Evolutionary conservation across 2,888 invertebrate species (phyloP).

Genomic region (Dichetophora obliterata): DNA sequence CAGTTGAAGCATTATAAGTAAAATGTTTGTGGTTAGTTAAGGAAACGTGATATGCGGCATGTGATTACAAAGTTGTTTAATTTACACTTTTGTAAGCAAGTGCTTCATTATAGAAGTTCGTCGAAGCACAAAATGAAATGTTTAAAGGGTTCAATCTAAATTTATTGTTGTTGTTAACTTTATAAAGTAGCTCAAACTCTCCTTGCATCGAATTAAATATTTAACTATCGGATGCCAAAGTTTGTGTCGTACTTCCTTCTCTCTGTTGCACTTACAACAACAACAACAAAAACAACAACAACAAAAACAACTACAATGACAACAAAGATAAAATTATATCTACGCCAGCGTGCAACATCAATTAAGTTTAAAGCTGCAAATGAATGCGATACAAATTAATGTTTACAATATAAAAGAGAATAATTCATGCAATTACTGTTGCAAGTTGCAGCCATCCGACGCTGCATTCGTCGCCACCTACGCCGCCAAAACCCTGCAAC

Average conservation of each 20-base stretch:
- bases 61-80: background rate
- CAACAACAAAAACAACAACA: background rate
- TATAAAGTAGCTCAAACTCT: too few relatives aligned
- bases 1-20: too few relatives aligned
- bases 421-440: conserved; percentile 46
- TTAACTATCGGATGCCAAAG: too few relatives aligned
- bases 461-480: background rate
- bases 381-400: conserved; percentile 39
- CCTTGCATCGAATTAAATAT: too few relatives aligned
- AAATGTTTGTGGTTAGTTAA: too few relatives aligned
- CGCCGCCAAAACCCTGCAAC: background rate
- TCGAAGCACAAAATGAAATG: background rate
- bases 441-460: background rate
- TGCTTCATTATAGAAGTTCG: background rate
- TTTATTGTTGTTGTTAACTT: too few relatives aligned
- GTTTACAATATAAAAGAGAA: conserved; percentile 45
- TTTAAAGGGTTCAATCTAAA: too few relatives aligned
- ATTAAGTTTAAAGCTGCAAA: conserved; percentile 15
- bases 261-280: background rate
- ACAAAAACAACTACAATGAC: background rate
- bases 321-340: background rate
- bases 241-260: background rate
- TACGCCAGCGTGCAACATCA: conserved; percentile 1
- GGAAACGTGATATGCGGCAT: too few relatives aligned
- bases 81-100: background rate